Evolutionary conservation across 92 coral and sea anemone genomes (phyloP).

Genomic region (Palythoa grandiflora): DNA sequence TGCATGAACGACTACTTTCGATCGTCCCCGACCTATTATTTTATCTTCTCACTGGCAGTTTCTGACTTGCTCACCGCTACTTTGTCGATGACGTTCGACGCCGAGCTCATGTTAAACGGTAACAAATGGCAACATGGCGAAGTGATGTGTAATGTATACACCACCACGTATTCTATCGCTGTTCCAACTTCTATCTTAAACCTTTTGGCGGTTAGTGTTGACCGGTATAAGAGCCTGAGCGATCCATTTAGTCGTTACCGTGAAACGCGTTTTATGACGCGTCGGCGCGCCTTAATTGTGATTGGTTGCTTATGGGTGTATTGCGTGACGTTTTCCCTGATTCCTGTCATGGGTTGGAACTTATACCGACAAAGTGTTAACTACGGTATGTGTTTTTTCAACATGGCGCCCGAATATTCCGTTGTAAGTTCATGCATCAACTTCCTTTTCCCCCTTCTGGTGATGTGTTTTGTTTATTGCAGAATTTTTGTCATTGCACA

Average conservation of each 20-base stretch:
- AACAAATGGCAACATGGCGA: slow-evolving; percentile 80
- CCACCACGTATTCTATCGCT: slow-evolving; percentile 84
- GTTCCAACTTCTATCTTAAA: slow-evolving; percentile 95
- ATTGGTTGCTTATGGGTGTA: slow-evolving; percentile 85
- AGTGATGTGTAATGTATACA: slow-evolving; percentile 81
- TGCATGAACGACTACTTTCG: slow-evolving; percentile 72
- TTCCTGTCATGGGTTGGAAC: slow-evolving; percentile 95
- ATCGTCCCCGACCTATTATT: slow-evolving; percentile 83
- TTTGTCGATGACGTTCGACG: slow-evolving; percentile 91
- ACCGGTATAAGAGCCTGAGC: slow-evolving; percentile 91
- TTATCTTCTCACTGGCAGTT: slow-evolving; percentile 84
- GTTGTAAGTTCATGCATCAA: slow-evolving; percentile 87
- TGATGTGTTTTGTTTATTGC: slow-evolving; percentile 81
- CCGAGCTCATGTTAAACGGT: slow-evolving; percentile 69
- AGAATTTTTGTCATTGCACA: slow-evolving; percentile 72
- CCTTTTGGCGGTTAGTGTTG: slow-evolving; percentile 88
- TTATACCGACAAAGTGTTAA: slow-evolving; percentile 48
- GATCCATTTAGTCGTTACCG: slow-evolving; percentile 88
- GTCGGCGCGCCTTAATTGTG: slow-evolving; percentile 75
- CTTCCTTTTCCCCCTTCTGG: slow-evolving; percentile 81
- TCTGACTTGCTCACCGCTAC: slow-evolving; percentile 88
- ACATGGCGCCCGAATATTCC: slow-evolving; percentile 76
- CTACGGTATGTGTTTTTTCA: slow-evolving; percentile 64
- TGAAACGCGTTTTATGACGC: slow-evolving; percentile 78
- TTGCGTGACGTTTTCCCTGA: slow-evolving; percentile 78